Base-by-base conservation (phyloP, 1,140 invertebrate genomes). In the Cotesia typhae region DNA sequence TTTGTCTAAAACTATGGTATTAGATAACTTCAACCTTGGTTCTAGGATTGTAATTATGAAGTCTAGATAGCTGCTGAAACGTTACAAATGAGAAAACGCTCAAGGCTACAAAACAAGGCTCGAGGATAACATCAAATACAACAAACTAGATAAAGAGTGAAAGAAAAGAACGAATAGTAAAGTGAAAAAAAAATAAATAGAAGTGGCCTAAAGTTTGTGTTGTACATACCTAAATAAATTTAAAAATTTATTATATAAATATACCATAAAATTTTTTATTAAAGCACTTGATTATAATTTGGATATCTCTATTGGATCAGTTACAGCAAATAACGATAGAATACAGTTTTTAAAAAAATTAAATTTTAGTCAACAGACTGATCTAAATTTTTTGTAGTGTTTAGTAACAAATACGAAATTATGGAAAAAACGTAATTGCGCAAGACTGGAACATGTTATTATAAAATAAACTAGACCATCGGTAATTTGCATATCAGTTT, bases 21-120 rank as follows among this genome's bases (percentile, higher is more conserved):
- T 83, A 80, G 78, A 79, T 82, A 82, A 80, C 80, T 73, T 74
- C 78, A 80, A 82, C 82, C 83, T 83, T 84, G 81, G 78, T 77
- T 70, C 75, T 76, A 76, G 75, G 77, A 36, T 71, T 66, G 63
- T 71, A 65, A 80, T 82, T 74, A 78, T 76, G 78, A 79, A 79
- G 82, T 80, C 75, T 74, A 75, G 70, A 70, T 68, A 68, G 53
- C 64, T 70, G 75, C 61, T 70, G 66, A 59, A 73, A 57, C 67
- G 63, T 70, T 70, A 69, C 70, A 70, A 77, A 73, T 59, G 76
- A 77, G 78, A 74, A 78, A 80, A 76, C 75, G 77, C 77, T n/a
- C 63, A 80, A 82, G 76, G 77, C 75, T 74, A 71, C 76, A 74
- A 72, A 71, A 75, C 53, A n/a, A 52, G 7, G 5, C 17, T 17